Evolutionary conservation across 1,140 invertebrate genomes (phyloP), one percentile per base, ranked within the genome.

Genomic region (Papilio aristodemus): DNA sequence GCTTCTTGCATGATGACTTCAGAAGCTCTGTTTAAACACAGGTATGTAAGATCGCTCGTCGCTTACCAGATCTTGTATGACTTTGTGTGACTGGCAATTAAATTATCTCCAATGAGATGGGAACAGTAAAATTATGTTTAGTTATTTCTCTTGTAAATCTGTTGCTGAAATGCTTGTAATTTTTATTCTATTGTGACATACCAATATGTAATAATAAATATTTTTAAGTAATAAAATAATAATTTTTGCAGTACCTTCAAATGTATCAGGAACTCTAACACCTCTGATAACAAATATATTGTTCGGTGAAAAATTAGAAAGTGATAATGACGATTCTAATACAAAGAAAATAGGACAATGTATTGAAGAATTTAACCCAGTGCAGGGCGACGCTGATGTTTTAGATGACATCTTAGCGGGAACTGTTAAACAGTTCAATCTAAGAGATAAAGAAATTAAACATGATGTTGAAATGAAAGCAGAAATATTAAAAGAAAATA

Each of bases 231-330:
- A 32, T 6, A 32, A 32, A 41, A 58, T 9, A n/a, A 1, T 13
- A 36, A 59, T 60, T 67, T 36, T 79, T 79, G 70, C 68, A 81
- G 83, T 79, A 6, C 69, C 74, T 37, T 68, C 73, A 36, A 75
- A 71, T 17, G 46, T 71, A 27, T 80, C 80, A 60, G 73, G 67
- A 27, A 75, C 80, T 0, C 74, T 81, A 6, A 89, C 86, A 17
- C 88, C 85, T 7, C 74, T 81, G 19, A 90, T 90, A 81, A 78
- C 72, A 38, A 83, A 84, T 32, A 87, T 90, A 71, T 43, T 89
- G 19, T 89, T 87, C 68, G 83, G 81, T 10, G 77, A 85, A n/a
- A 84, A 80, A 72, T 41, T 76, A 13, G 77, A 74, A 13, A 37
- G 63, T 4, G 70, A 72, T 9, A 54, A 22, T 38, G 63, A 72